A percentile compares a stretch with the other conserved stretches of the same genome.
These are phyloP conservation scores for Andrena dorsata DNA, from an alignment of 2,888 invertebrate species.

Conservation along the genomic window DNA sequence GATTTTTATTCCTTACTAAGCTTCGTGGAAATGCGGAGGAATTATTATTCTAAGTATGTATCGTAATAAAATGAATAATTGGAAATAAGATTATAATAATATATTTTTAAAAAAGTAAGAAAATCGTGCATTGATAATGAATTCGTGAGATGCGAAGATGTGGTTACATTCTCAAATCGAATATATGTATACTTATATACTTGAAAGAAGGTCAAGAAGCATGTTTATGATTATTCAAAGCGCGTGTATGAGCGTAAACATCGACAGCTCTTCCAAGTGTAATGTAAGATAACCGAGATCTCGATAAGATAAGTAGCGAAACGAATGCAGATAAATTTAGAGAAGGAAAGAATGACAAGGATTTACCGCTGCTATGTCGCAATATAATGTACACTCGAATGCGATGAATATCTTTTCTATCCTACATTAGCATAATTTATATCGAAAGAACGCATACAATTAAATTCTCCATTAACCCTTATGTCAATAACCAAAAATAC, in stretches of 20 bases:
- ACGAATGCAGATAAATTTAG: not conserved
- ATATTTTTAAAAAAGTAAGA: too few species aligned
- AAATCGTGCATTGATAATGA: not conserved
- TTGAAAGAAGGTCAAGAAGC: constrained; percentile 20
- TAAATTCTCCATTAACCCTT: not conserved
- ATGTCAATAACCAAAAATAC: too few species aligned
- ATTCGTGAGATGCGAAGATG: not conserved
- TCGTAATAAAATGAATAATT: too few species aligned
- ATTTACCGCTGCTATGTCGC: not conserved
- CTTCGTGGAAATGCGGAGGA: too few species aligned
- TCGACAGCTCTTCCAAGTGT: not conserved
- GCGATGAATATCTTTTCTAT: not conserved
- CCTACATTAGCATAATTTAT: not conserved
- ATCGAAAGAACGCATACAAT: not conserved
- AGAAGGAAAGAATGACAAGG: not conserved
- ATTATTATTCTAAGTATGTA: too few species aligned
- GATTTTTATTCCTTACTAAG: too few species aligned
- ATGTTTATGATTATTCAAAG: constrained; percentile 7
- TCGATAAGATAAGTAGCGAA: constrained; percentile 50
- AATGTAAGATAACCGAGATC: constrained; percentile 21
- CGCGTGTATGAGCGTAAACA: not conserved
- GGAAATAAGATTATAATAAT: too few species aligned
- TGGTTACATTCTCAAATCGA: not conserved
- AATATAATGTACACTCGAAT: not conserved
- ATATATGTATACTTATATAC: constrained; percentile 7